A percentile compares a stretch with the other conserved stretches of the same genome.
phyloP scores from a whole-genome alignment of 2,888 invertebrate species.

The Dicranocentrus wangi region DNA sequence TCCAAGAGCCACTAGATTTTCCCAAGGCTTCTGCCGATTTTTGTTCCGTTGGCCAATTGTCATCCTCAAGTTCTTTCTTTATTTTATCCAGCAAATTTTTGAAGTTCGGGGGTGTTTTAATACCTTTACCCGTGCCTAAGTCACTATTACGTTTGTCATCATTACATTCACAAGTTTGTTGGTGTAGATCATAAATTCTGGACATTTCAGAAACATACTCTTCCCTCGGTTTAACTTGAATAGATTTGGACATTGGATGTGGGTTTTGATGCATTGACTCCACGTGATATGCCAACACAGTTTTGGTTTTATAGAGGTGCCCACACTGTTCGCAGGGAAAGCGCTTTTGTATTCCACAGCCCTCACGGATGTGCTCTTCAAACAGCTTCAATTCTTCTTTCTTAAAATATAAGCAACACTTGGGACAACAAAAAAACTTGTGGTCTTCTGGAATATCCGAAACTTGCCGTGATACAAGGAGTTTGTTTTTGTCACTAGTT shows the following conservation, averaged over 20 bases:
- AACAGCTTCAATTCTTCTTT: background rate
- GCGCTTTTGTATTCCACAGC: background rate
- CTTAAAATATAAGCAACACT: slow-evolving; percentile 3
- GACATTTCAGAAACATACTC: slow-evolving; percentile 15
- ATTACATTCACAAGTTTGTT: no score
- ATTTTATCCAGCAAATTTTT: slow-evolving; percentile 10
- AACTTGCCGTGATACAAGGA: background rate
- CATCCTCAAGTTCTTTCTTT: slow-evolving; percentile 14
- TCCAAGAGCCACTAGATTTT: slow-evolving; percentile 23
- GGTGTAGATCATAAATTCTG: background rate
- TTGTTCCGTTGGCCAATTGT: slow-evolving; percentile 17
- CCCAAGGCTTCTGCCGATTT: slow-evolving; percentile 9
- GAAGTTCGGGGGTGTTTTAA: no score
- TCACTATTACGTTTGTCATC: no score
- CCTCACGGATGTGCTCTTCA: background rate
- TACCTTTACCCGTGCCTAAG: no score
- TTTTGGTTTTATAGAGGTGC: background rate
- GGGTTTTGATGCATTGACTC: slow-evolving; percentile 1
- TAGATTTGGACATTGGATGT: background rate
- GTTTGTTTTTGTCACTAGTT: background rate
- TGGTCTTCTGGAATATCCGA: background rate
- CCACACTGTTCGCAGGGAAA: slow-evolving; percentile 16
- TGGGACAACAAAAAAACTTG: slow-evolving; percentile 4
- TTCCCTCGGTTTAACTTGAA: slow-evolving; percentile 10
- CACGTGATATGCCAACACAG: background rate